Evolutionary conservation across 2,113 vertebrate species (phyloP), one percentile per base, ranked within the genome.

Genomic region (Steatornis caripensis): DNA sequence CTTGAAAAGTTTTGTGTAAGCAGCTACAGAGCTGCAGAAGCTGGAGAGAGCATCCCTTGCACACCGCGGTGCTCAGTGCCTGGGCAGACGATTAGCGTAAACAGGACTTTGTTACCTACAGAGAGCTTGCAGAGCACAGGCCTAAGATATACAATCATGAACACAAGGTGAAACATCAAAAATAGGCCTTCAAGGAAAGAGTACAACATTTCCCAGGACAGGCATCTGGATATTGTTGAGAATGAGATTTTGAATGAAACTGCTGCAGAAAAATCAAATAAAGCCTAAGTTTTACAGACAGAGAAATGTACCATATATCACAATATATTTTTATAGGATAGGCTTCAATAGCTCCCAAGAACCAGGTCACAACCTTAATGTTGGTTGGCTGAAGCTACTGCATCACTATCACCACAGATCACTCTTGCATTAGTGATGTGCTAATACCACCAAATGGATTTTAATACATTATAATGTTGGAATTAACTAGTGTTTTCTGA

Each of bases 41-140:
- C 6, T 65, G n/a, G 20, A 58, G 21, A 64, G 30, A 57, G 15
- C 48, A 79, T 60, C 36, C 5, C 16, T 22, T 10, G n/a, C 8
- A 11, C 0, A 1, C n/a, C 0, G 0, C 2, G 8, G 30, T 23
- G 21, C 8, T 53, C 36, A 34, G 43, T 22, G 20, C 24, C 0
- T 0, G 12, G 48, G 53, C 15, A 65, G 29, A 20, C 0, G 0
- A 72, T 76, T 58, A 84, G 58, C 26, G 76, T 21, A 49, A 64
- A 62, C 1, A 17, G 41, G 39, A 77, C 46, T 88, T 70, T 53
- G 58, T 62, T 70, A 48, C 51, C 55, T 78, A 61, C 19, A 53
- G 51, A 84, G 41, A 69, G 7, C 37, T 92, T 64, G 49, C n/a
- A 57, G 54, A 65, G 32, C 46, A 66, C 34, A 57, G 39, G 57